Evolutionary conservation across 2,113 vertebrate species (phyloP).

Genomic region (sheep (Ovis aries)): DNA sequence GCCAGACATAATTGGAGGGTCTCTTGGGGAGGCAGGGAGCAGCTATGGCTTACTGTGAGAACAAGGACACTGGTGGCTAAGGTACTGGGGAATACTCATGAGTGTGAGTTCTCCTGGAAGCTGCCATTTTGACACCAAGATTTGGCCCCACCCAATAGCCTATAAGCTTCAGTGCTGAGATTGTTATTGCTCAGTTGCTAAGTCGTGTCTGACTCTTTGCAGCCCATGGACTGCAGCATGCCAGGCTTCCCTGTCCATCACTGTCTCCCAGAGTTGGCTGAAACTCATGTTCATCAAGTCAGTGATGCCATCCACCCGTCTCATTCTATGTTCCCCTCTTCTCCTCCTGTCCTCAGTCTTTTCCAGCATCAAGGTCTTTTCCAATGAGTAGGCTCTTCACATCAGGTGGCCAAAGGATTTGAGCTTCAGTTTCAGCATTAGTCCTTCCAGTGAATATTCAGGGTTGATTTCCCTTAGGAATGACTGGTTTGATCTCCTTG

Average conservation of each 20-base stretch:
- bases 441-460: neutral
- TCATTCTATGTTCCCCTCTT: neutral
- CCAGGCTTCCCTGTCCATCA: neutral
- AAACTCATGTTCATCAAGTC: neutral
- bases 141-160: neutral
- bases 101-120: neutral
- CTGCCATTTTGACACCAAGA: neutral
- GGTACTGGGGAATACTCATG: neutral
- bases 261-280: neutral
- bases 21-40: neutral
- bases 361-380: neutral
- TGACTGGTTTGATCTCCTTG: neutral
- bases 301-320: neutral
- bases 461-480: neutral
- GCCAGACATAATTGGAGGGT: neutral
- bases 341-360: neutral
- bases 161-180: neutral
- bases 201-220: neutral
- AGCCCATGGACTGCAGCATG: neutral
- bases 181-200: neutral
- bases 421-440: neutral
- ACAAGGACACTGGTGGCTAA: neutral
- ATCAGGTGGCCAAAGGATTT: neutral
- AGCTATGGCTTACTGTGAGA: neutral
- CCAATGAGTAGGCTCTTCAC: neutral